Percentiles rank a stretch among this genome's conserved stretches.
phyloP scores from a whole-genome alignment of 2,888 invertebrate genomes.

The Nasonovia ribisnigri region DNA sequence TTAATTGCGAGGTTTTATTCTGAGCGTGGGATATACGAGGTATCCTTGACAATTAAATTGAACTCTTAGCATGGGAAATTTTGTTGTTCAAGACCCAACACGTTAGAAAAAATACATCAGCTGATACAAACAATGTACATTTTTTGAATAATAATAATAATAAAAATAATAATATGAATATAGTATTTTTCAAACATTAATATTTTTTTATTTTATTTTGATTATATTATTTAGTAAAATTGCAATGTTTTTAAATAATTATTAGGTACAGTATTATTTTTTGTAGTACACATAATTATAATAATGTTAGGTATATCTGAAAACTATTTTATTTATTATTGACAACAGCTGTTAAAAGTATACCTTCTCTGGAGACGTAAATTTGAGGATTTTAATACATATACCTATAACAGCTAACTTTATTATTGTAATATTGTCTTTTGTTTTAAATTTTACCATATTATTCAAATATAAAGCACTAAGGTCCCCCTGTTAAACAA shows the following conservation, averaged over 20 bases:
- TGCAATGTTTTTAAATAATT: background rate
- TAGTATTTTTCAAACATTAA: background rate
- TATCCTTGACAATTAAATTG: constrained; percentile 60
- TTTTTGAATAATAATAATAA: constrained; percentile 7
- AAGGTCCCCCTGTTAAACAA: background rate
- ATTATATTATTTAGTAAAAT: background rate
- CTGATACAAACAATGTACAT: constrained; percentile 39
- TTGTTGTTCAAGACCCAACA: background rate
- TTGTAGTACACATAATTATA: background rate
- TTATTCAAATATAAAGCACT: background rate
- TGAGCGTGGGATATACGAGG: constrained; percentile 50
- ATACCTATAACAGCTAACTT: background rate
- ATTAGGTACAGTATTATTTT: background rate
- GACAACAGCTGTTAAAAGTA: background rate
- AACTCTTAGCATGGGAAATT: constrained; percentile 53
- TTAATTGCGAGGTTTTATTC: constrained; percentile 51
- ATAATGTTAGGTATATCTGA: background rate
- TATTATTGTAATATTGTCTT: background rate
- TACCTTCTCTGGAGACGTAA: background rate
- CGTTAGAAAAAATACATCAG: constrained; percentile 6
- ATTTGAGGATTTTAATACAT: background rate
- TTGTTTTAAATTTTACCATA: background rate
- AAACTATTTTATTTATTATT: background rate
- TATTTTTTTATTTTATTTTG: background rate
- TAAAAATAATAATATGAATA: background rate